phyloP scores from a whole-genome alignment of 2,113 vertebrate species.

The Oncorhynchus tshawytscha region DNA sequence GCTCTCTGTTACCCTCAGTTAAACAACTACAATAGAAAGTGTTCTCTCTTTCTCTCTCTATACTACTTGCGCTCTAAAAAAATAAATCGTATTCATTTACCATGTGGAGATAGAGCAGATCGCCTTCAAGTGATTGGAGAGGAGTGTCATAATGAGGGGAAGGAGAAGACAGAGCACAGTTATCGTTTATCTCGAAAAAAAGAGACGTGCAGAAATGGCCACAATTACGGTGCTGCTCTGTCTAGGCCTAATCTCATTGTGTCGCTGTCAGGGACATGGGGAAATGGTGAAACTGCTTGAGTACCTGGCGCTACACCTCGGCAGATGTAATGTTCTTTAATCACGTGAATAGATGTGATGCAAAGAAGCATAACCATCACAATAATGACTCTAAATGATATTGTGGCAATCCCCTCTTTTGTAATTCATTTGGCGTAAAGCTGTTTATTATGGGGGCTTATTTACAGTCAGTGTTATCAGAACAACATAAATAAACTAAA shows the following conservation, averaged over 20 bases:
- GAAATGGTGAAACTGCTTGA: conserved; percentile 14
- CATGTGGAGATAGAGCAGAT: conserved; percentile 54
- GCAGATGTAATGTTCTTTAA: not conserved
- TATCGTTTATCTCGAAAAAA: conserved; percentile 43
- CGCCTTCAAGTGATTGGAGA: conserved; percentile 35
- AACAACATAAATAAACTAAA: conserved; percentile 61
- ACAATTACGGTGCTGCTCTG: conserved; percentile 11
- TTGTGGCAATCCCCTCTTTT: conserved; percentile 37
- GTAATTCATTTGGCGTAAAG: conserved; percentile 29
- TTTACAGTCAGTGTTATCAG: conserved; percentile 47
- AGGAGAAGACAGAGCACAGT: not conserved
- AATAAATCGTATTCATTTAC: conserved; percentile 59
- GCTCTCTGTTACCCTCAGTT: conserved; percentile 1
- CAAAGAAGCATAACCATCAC: not conserved
- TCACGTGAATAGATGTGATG: not conserved
- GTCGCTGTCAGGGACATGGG: not conserved
- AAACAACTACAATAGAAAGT: not conserved
- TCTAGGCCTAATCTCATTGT: conserved; percentile 31
- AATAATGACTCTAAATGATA: conserved; percentile 29
- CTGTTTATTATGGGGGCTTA: conserved; percentile 42
- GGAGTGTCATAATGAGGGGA: conserved; percentile 50
- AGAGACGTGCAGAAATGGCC: conserved; percentile 35
- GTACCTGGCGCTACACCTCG: not conserved
- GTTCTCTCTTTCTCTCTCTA: too few species aligned
- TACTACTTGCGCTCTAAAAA: conserved; percentile 30